These are phyloP conservation scores for Trogon melanurus DNA, from an alignment of 2,113 vertebrate genomes.

Conservation along the genomic window DNA sequence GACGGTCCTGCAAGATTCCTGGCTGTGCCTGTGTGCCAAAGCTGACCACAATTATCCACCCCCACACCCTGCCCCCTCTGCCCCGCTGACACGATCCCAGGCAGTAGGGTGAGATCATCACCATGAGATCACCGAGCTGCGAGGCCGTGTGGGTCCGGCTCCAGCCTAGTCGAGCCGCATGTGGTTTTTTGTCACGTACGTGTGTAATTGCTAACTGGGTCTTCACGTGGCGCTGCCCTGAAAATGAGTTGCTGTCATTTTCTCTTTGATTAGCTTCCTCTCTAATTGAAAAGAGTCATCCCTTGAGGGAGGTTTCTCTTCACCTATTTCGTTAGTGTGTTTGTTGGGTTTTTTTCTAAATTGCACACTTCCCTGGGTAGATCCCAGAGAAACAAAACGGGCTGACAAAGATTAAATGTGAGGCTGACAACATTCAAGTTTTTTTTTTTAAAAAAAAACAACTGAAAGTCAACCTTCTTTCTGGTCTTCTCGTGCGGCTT, in stretches of 20 bases:
- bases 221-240: background rate
- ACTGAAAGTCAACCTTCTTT: background rate
- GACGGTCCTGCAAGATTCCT: background rate
- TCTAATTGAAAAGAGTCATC: slow-evolving; percentile 5
- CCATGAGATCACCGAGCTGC: background rate
- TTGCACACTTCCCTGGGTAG: background rate
- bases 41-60: background rate
- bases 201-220: background rate
- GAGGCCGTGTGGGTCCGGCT: background rate
- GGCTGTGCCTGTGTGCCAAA: background rate
- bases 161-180: background rate
- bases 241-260: background rate
- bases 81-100: background rate
- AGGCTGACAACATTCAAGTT: background rate
- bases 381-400: background rate
- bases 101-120: slow-evolving; percentile 5
- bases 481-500: background rate
- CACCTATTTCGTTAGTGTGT: background rate
- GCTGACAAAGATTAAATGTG: background rate
- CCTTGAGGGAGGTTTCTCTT: background rate
- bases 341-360: background rate
- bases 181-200: background rate
- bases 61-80: no score
- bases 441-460: background rate
- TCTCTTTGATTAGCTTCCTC: background rate